These are phyloP conservation scores for Centropristis striata DNA, from an alignment of 2,113 vertebrate species.

Conservation along the genomic window DNA sequence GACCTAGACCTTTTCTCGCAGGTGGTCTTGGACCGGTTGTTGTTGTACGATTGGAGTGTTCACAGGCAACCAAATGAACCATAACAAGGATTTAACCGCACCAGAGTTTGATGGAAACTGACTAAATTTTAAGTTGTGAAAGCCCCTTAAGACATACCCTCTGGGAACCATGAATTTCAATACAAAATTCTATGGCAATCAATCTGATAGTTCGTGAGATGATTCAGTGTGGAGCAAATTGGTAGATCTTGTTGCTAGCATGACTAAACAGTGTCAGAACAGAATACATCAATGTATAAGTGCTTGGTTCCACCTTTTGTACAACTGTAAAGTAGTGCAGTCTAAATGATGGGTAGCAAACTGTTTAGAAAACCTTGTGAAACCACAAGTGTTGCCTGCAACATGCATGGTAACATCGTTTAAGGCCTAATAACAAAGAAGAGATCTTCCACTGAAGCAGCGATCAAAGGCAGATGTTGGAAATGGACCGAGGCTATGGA, in stretches of 20 bases:
- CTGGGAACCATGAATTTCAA: background rate
- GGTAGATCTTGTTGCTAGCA: too few species aligned
- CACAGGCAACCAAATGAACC: too few species aligned
- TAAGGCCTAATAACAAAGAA: conserved; percentile 21
- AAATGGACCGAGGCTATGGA: conserved; percentile 26
- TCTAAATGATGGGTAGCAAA: background rate
- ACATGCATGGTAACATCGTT: background rate
- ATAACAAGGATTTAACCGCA: too few species aligned
- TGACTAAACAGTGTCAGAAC: background rate
- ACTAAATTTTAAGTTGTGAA: too few species aligned
- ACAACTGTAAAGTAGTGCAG: background rate
- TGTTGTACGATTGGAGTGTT: too few species aligned
- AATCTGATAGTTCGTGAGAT: background rate
- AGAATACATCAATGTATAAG: background rate
- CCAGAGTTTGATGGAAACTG: too few species aligned
- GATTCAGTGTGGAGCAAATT: background rate
- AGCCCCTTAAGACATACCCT: background rate
- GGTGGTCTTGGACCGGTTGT: too few species aligned
- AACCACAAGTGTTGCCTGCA: background rate
- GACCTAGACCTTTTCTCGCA: too few species aligned
- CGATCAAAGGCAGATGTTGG: conserved; percentile 61
- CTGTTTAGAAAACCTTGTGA: conserved; percentile 1
- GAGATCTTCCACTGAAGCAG: background rate
- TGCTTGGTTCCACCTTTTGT: background rate
- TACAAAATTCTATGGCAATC: background rate